Evolutionary conservation across 2,113 vertebrate genomes (phyloP), one percentile per base, ranked within the genome.

Genomic region (Perca flavescens): DNA sequence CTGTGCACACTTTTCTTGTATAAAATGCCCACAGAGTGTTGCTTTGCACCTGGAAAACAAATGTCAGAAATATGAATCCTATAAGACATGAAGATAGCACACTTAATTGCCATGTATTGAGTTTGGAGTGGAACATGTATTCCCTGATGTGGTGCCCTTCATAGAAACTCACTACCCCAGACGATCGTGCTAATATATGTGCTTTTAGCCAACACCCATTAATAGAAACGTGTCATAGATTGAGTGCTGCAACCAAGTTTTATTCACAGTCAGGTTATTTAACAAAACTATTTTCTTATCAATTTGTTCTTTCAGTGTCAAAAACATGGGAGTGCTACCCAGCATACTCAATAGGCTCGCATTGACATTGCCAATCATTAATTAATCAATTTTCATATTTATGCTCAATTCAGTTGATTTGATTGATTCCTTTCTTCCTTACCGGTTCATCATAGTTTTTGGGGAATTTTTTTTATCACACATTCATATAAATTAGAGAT

Each of bases 401-500:
- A 43, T 6, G 25, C 57, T 40, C 12, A 54, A 9, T 43, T 65
- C 1, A 43, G 46, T 3, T 2, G 1, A 3, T 50, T 54, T 47
- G 3, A 73, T 63, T 0, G 34, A 22, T 14, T 43, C 4, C 2
- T 16, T 49, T 3, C 31, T 31, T 58, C 13, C 25, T 54, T 58
- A 36, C 19, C 2, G 8, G 65, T 63, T 80, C 21, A 65, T 63
- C 2, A 5, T 74, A 0, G 22, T 58, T 8, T 12, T 21, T 13
- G 15, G 8, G 8, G 28, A 28, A 28, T 28, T 28, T 28, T 28
- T 28, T 28, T 28, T 34, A 52, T 82, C 6, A 72, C 66, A 46
- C 87, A 87, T 88, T 86, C 85, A 69, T 83, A 66, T 84, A 57
- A 12, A 54, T 22, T 52, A 25, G 15, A 21, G 6, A 50, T 67